Evolutionary conservation across 2,888 invertebrate species (phyloP).

Genomic region (Drosophila barbarae): DNA sequence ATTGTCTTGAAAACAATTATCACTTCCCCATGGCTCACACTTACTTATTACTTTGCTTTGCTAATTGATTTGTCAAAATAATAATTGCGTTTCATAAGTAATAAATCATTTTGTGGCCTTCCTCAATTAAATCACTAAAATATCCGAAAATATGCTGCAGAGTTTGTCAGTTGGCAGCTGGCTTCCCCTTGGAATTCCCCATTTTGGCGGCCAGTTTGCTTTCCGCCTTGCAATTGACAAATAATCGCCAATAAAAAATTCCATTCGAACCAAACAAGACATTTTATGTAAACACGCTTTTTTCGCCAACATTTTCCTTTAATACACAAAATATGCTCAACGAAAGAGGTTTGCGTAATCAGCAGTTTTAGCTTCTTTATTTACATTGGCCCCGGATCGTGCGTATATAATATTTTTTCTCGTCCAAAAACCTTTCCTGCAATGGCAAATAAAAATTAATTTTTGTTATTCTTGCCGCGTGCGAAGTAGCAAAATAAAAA

Average conservation of each 20-base stretch:
- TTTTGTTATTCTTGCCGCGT: slow-evolving; percentile 67
- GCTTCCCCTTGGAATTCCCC: slow-evolving; percentile 4
- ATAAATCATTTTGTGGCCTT: slow-evolving; percentile 8
- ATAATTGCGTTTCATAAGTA: slow-evolving; percentile 1
- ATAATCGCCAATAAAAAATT: slow-evolving; percentile 34
- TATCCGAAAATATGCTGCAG: background rate
- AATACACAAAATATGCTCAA: slow-evolving; percentile 39
- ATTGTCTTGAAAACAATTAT: slow-evolving; percentile 1
- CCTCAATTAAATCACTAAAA: slow-evolving; percentile 8
- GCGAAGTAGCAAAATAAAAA: slow-evolving; percentile 43
- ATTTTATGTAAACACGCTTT: slow-evolving; percentile 31
- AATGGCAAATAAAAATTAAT: slow-evolving; percentile 53
- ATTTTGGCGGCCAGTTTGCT: slow-evolving; percentile 27
- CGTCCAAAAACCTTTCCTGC: slow-evolving; percentile 64
- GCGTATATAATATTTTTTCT: slow-evolving; percentile 41
- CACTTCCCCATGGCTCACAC: background rate
- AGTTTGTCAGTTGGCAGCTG: background rate
- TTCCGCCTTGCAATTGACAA: slow-evolving; percentile 35
- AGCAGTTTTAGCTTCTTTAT: slow-evolving; percentile 62
- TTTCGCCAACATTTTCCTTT: slow-evolving; percentile 40
- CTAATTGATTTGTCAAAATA: slow-evolving; percentile 5
- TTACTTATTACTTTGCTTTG: background rate
- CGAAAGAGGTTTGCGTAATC: slow-evolving; percentile 67
- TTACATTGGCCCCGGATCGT: slow-evolving; percentile 40
- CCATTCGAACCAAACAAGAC: slow-evolving; percentile 23